phyloP scores from a whole-genome alignment of 2,888 invertebrate species.

The Synergus umbraculus region DNA sequence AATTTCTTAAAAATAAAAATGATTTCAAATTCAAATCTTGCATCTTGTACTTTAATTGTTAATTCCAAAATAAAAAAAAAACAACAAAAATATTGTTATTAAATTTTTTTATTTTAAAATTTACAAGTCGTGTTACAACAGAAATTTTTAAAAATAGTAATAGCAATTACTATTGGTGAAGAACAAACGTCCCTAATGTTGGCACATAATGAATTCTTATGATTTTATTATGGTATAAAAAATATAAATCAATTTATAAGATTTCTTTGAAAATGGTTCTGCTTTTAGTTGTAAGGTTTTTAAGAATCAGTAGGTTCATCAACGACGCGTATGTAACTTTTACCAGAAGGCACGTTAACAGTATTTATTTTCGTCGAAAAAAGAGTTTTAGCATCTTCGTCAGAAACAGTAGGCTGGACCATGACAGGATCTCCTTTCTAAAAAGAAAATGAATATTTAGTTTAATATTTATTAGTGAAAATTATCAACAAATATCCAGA shows the following conservation, averaged over 20 bases:
- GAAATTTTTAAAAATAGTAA: neutral
- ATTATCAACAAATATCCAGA: neutral
- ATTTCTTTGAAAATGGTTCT: neutral
- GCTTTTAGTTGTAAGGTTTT: neutral
- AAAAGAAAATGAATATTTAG: constrained; percentile 63
- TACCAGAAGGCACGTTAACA: constrained; percentile 90
- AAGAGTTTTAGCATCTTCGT: constrained; percentile 83
- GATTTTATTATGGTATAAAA: neutral
- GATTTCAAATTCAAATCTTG: constrained; percentile 15
- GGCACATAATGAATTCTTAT: neutral
- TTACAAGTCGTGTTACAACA: neutral
- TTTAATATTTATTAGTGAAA: neutral
- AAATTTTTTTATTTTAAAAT: neutral
- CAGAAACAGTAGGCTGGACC: constrained; percentile 90
- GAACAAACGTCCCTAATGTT: neutral
- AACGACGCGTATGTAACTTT: constrained; percentile 88
- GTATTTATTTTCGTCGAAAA: constrained; percentile 87
- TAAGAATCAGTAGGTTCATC: constrained; percentile 78
- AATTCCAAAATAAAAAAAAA: neutral
- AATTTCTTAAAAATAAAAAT: constrained; percentile 35
- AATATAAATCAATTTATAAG: neutral
- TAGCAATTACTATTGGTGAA: too few relatives aligned
- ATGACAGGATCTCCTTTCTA: constrained; percentile 92
- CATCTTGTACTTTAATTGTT: neutral
- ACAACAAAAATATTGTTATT: neutral